Conservation (phyloP, 2,113 vertebrate genomes). For the Pygoscelis antarcticus region DNA sequence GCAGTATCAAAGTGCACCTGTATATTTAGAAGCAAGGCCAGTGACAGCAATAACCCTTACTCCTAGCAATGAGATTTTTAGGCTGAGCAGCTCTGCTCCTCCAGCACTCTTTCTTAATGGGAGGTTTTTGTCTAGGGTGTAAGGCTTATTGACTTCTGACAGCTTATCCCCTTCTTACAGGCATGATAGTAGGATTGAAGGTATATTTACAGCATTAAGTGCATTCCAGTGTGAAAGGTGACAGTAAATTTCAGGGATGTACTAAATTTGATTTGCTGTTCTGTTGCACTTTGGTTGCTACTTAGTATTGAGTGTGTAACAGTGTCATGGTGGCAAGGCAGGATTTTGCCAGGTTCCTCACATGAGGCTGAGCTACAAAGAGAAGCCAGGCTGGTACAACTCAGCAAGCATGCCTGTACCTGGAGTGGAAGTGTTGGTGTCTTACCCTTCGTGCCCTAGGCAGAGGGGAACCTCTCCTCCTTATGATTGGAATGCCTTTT, state of each 20-base stretch:
- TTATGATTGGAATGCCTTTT: background rate
- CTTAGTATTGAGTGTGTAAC: background rate
- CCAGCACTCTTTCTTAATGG: background rate
- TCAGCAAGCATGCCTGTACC: background rate
- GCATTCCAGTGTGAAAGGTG: background rate
- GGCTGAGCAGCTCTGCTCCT: background rate
- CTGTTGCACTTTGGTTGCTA: background rate
- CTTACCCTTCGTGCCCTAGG: background rate
- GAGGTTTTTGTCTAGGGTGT: background rate
- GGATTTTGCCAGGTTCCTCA: background rate
- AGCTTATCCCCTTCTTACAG: background rate
- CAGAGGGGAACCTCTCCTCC: background rate
- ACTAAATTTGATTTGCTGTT: background rate
- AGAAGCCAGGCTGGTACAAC: background rate
- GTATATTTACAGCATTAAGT: background rate
- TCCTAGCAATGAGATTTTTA: background rate
- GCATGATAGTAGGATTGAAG: background rate
- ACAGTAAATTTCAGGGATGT: background rate
- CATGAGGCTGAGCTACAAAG: too few species aligned
- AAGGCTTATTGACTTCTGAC: background rate
- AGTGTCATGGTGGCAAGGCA: rapidly evolving
- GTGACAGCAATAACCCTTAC: background rate
- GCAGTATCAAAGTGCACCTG: background rate
- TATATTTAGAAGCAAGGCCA: background rate
- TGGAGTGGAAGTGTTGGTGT: background rate